Percentiles rank a stretch among this genome's conserved stretches.
Evolutionary conservation across 2,888 invertebrate genomes (phyloP).

Genomic region (Plebejus melissa): DNA sequence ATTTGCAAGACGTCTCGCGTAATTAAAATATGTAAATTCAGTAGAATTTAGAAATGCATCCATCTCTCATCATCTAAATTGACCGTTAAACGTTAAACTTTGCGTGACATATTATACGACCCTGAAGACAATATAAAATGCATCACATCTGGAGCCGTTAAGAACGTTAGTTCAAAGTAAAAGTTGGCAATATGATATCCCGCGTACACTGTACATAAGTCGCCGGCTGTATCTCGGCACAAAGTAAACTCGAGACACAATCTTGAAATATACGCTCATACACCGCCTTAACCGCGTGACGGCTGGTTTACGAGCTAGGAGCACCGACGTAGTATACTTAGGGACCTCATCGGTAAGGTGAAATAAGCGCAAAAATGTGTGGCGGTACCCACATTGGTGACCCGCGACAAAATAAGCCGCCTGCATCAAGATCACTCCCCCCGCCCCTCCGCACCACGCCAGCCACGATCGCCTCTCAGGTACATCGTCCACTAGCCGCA

Average conservation of each 20-base stretch:
- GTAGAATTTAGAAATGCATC: too few relatives aligned
- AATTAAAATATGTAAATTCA: too few relatives aligned
- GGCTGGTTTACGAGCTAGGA: not conserved
- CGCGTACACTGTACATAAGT: not conserved
- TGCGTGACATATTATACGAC: not conserved
- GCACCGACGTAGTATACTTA: not conserved
- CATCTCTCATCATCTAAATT: too few relatives aligned
- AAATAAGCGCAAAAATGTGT: not conserved
- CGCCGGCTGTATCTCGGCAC: not conserved
- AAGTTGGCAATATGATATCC: not conserved
- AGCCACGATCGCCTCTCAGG: too few relatives aligned
- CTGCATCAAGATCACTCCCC: too few relatives aligned
- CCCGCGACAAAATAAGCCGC: too few relatives aligned
- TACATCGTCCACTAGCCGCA: too few relatives aligned
- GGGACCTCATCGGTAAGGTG: not conserved
- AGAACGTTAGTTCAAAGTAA: not conserved
- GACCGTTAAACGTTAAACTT: not conserved
- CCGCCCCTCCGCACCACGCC: too few relatives aligned
- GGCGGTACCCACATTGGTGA: too few relatives aligned
- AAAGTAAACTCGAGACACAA: conserved; percentile 12
- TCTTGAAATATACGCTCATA: conserved; percentile 24
- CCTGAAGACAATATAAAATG: not conserved
- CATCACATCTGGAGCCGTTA: not conserved
- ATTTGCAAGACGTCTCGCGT: too few relatives aligned
- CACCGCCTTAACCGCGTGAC: conserved; percentile 6